Evolutionary conservation across 2,888 invertebrate species (phyloP).

Genomic region (Pharmacophagus antenor): DNA sequence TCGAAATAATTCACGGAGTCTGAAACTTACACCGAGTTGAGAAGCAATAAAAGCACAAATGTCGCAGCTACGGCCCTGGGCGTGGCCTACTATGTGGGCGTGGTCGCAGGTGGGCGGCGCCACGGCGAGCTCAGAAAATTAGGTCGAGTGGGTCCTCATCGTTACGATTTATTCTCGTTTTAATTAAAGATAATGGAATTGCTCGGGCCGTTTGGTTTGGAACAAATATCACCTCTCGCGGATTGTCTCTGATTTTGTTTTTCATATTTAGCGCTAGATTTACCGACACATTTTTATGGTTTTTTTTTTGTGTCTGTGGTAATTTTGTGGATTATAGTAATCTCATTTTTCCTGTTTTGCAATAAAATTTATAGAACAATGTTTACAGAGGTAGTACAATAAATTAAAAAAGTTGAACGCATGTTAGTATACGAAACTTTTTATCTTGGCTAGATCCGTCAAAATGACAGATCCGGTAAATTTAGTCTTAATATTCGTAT

Average conservation of each 20-base stretch:
- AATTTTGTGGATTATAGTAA: no score
- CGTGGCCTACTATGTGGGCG: conserved; percentile 42
- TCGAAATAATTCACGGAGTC: conserved; percentile 23
- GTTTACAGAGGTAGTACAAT: no score
- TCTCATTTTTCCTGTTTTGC: no score
- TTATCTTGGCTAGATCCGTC: no score
- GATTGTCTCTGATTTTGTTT: neutral
- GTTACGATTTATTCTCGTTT: conserved; percentile 35
- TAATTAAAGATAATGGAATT: conserved; percentile 32
- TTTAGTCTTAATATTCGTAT: no score
- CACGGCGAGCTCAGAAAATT: conserved; percentile 52
- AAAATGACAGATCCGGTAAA: no score
- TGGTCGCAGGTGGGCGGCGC: conserved; percentile 44
- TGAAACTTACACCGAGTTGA: conserved; percentile 16
- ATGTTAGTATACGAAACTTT: no score
- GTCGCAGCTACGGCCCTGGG: conserved; percentile 39
- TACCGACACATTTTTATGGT: no score
- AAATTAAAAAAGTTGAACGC: no score
- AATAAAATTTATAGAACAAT: no score
- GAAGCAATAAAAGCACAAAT: conserved; percentile 31
- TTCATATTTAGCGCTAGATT: neutral
- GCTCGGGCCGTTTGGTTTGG: conserved; percentile 11
- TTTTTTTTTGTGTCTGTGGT: no score
- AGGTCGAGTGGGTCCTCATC: conserved; percentile 54
- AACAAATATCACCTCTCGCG: conserved; percentile 16